These are phyloP conservation scores for Oscheius onirici DNA, from an alignment of 2,888 invertebrate species.

Conservation along the genomic window DNA sequence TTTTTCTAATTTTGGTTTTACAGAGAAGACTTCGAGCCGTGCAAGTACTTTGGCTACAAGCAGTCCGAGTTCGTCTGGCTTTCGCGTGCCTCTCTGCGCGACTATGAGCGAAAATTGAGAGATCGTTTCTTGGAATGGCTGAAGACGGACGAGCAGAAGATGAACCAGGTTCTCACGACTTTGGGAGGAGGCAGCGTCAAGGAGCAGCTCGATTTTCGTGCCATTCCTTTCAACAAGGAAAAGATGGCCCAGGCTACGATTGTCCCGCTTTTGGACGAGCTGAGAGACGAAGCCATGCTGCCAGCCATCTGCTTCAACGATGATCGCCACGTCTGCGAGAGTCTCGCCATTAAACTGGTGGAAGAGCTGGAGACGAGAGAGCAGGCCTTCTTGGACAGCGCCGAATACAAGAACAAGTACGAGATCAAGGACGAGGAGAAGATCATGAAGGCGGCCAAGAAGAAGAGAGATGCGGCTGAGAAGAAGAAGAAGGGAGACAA, in stretches of 20 bases:
- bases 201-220: constrained; percentile 49
- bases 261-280: constrained; percentile 61
- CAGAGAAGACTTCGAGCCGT: constrained; percentile 66
- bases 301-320: constrained; percentile 71
- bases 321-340: constrained; percentile 66
- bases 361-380: constrained; percentile 62
- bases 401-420: constrained; percentile 66
- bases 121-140: constrained; percentile 67
- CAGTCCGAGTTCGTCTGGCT: constrained; percentile 60
- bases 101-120: constrained; percentile 62
- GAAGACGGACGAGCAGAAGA: constrained; percentile 61
- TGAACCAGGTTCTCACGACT: constrained; percentile 44
- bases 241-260: constrained; percentile 62
- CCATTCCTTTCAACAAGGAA: constrained; percentile 60
- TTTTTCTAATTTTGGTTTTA: constrained; percentile 13
- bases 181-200: constrained; percentile 48
- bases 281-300: constrained; percentile 61
- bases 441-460: constrained; percentile 63
- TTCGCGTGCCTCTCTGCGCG: constrained; percentile 57
- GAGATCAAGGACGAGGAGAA: constrained; percentile 68
- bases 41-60: constrained; percentile 61
- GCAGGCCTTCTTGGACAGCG: constrained; percentile 55
- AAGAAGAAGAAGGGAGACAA: constrained; percentile 59
- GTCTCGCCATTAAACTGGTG: constrained; percentile 48
- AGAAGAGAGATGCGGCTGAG: constrained; percentile 65